Conservation (phyloP, 2,797 vertebrate genomes). For the Myotis myotis region DNA sequence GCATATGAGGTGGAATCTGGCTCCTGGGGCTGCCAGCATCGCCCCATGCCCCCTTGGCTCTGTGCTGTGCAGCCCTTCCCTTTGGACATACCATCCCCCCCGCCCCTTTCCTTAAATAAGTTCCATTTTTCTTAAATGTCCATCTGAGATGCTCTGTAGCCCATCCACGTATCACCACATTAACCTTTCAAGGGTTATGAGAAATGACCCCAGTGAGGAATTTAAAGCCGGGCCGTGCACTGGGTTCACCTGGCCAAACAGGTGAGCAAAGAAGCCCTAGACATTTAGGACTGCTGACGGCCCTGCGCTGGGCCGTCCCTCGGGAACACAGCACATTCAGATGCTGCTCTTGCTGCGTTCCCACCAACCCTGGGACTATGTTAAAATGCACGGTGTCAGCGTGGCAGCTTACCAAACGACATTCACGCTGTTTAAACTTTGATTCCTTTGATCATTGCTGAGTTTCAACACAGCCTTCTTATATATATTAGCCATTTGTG, state of each 20-base stretch:
- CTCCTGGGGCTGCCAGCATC: no score
- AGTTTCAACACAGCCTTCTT: not conserved
- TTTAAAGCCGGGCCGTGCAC: not conserved
- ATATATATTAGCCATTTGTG: not conserved
- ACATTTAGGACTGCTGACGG: not conserved
- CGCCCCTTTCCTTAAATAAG: no score
- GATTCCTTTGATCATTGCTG: not conserved
- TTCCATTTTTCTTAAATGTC: no score
- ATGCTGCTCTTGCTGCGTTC: not conserved
- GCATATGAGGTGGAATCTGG: no score
- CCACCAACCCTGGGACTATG: not conserved
- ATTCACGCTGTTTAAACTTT: not conserved
- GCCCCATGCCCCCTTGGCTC: no score
- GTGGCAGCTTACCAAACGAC: not conserved
- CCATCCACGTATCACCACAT: no score
- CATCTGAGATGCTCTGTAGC: no score
- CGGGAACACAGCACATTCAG: rapidly evolving
- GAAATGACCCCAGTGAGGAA: not conserved
- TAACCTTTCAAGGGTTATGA: not conserved
- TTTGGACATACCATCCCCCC: no score
- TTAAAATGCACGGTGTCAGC: not conserved
- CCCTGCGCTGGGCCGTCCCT: not conserved
- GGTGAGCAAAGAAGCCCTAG: no score
- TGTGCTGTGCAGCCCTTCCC: no score
- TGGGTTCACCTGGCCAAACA: not conserved